These are phyloP conservation scores for Archips crataeganus DNA, from an alignment of 2,888 invertebrate species.

Conservation along the genomic window DNA sequence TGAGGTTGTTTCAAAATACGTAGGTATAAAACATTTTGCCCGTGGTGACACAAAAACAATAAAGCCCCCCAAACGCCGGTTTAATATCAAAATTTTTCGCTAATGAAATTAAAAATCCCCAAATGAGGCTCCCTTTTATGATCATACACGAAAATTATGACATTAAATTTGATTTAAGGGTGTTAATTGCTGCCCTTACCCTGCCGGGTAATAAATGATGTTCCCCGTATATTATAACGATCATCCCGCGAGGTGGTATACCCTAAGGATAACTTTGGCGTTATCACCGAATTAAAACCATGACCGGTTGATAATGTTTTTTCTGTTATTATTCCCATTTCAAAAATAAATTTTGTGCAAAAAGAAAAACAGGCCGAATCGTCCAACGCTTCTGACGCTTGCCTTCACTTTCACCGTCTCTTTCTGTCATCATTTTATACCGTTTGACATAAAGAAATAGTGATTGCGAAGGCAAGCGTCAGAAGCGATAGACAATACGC, in stretches of 20 bases:
- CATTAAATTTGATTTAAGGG: conserved; percentile 40
- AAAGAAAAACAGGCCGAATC: no score
- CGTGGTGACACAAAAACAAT: background rate
- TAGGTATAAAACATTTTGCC: no score
- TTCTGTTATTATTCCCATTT: no score
- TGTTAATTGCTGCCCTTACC: conserved; percentile 36
- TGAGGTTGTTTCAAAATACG: background rate
- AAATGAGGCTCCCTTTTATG: conserved; percentile 28
- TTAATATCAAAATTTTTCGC: conserved; percentile 16
- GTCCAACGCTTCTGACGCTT: no score
- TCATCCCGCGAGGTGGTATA: background rate
- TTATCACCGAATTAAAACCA: background rate
- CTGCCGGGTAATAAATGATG: conserved; percentile 12
- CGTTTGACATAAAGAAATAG: no score
- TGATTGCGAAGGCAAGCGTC: no score
- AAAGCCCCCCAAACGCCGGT: background rate
- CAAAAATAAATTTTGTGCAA: no score
- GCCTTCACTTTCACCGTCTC: no score
- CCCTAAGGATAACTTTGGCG: conserved; percentile 4
- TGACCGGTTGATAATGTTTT: background rate
- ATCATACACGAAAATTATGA: conserved; percentile 35
- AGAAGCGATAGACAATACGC: no score
- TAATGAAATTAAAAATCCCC: conserved; percentile 39
- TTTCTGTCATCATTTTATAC: no score
- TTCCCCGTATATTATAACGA: conserved; percentile 11